Conservation (phyloP, 2,797 vertebrate genomes). For the Staurois parvus region DNA sequence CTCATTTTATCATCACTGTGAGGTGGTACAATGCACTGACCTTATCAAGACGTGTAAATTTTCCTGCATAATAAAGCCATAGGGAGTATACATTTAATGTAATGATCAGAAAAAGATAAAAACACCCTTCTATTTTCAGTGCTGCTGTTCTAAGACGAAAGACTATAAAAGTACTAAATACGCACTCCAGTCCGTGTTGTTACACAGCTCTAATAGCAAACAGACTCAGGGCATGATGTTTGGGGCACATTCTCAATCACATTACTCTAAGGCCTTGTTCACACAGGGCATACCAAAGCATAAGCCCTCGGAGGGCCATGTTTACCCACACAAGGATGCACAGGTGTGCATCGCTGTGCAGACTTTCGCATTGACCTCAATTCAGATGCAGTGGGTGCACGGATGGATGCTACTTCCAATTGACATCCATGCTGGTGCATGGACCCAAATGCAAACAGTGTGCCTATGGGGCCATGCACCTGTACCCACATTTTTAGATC, state of each 20-base stretch:
- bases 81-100: slow-evolving; percentile 3
- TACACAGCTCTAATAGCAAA: background rate
- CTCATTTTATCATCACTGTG: slow-evolving; percentile 48
- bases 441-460: too few relatives aligned
- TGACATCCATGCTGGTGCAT: too few relatives aligned
- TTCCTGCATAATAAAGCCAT: background rate
- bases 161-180: background rate
- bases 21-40: slow-evolving; percentile 24
- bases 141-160: background rate
- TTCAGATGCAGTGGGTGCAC: too few relatives aligned
- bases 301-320: too few relatives aligned
- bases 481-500: too few relatives aligned
- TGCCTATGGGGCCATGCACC: too few relatives aligned
- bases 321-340: too few relatives aligned
- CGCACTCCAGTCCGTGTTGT: background rate
- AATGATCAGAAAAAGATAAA: slow-evolving; percentile 1
- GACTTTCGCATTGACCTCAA: too few relatives aligned
- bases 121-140: background rate
- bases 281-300: too few relatives aligned
- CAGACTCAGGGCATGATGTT: background rate
- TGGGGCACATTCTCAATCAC: background rate
- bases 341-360: too few relatives aligned
- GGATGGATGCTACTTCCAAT: too few relatives aligned
- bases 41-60: slow-evolving; percentile 34
- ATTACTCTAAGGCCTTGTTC: background rate